Evolutionary conservation across 2,113 vertebrate species (phyloP).

Genomic region (Myocastor coypus): DNA sequence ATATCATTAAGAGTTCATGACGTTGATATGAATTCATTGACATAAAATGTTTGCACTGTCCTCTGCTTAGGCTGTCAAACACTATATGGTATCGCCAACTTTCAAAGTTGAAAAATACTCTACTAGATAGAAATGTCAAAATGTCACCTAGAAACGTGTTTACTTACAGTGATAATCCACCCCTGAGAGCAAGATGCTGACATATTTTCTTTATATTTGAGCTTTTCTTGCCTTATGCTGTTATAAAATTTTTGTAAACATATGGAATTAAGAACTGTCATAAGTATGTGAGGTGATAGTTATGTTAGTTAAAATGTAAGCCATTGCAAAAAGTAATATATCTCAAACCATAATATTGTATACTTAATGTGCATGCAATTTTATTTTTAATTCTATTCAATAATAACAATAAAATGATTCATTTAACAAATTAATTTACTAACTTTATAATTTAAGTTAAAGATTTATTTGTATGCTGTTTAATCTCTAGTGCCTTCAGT

Average conservation of each 20-base stretch:
- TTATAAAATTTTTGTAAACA: not conserved
- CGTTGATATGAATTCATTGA: too few species aligned
- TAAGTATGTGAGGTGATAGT: not conserved
- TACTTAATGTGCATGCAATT: not conserved
- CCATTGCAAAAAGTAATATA: not conserved
- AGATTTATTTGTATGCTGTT: not conserved
- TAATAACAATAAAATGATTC: not conserved
- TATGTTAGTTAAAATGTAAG: not conserved
- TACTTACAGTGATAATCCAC: not conserved
- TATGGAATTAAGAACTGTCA: not conserved
- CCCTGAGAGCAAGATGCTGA: not conserved
- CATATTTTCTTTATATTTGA: not conserved
- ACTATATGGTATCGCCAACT: too few species aligned
- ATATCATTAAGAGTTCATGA: too few species aligned
- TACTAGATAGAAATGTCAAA: not conserved
- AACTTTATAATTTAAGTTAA: not conserved
- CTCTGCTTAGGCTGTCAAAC: too few species aligned
- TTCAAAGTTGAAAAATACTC: too few species aligned
- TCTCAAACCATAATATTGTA: not conserved
- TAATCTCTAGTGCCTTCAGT: not conserved
- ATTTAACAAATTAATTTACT: not conserved
- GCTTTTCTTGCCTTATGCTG: not conserved
- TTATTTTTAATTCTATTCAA: not conserved
- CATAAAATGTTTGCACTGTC: too few species aligned
- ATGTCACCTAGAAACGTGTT: not conserved